A percentile compares a stretch with the other conserved stretches of the same genome.
These are phyloP conservation scores for Corvus hawaiiensis DNA, from an alignment of 2,113 vertebrate species.

Conservation along the genomic window DNA sequence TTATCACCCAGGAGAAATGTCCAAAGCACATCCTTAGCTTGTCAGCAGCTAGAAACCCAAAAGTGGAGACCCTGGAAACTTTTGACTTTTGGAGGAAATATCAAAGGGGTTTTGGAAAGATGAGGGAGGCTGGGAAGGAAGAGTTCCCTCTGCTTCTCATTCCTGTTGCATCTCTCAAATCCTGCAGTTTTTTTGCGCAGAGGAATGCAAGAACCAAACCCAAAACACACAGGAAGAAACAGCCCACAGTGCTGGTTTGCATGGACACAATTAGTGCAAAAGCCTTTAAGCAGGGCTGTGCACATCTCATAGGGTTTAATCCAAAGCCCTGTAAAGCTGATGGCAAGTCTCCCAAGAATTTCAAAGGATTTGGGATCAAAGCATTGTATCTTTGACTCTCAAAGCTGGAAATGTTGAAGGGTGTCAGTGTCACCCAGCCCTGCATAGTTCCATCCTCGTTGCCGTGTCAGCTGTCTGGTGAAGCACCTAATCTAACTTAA, in stretches of 20 bases:
- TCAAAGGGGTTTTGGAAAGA: constrained; percentile 5
- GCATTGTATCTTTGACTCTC: not conserved
- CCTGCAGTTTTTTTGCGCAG: not conserved
- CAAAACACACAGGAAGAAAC: constrained; percentile 5
- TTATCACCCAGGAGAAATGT: not conserved
- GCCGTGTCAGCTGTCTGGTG: not conserved
- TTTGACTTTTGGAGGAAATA: not conserved
- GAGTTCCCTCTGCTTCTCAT: not conserved
- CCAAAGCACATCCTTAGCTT: not conserved
- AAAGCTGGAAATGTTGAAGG: not conserved
- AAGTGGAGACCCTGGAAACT: not conserved
- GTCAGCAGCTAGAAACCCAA: not conserved
- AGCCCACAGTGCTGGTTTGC: not conserved
- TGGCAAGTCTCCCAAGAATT: not conserved
- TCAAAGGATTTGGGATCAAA: not conserved
- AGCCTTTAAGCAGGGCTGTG: not conserved
- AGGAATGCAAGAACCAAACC: not conserved
- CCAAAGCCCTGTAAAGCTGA: not conserved
- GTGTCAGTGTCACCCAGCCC: not conserved
- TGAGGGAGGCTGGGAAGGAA: not conserved
- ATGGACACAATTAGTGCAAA: not conserved
- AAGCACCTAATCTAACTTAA: not conserved
- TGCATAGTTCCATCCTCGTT: not conserved
- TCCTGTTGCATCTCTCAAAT: not conserved
- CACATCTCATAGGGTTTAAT: not conserved